phyloP scores from a whole-genome alignment of 2,888 invertebrate species.

The Pachliopta kotzebuea region DNA sequence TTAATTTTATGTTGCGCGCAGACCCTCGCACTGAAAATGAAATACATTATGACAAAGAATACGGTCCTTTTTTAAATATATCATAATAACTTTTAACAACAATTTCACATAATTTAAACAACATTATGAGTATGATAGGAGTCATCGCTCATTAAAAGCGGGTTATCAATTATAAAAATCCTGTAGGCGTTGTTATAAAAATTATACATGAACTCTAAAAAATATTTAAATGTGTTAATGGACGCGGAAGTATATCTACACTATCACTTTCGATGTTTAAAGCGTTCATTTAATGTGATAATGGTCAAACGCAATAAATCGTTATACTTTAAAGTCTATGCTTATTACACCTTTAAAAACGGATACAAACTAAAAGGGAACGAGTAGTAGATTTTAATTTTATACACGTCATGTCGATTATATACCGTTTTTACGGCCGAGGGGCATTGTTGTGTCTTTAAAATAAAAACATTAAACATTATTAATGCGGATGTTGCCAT shows the following conservation, averaged over 20 bases:
- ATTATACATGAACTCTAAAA: constrained; percentile 7
- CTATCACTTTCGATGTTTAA: constrained; percentile 5
- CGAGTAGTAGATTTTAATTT: constrained; percentile 35
- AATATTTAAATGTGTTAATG: constrained; percentile 22
- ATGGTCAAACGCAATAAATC: constrained; percentile 2
- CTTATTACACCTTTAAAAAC: constrained; percentile 9
- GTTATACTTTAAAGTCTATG: constrained; percentile 16
- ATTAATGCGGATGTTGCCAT: constrained; percentile 57
- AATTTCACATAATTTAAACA: too few relatives aligned
- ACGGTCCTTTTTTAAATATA: too few relatives aligned
- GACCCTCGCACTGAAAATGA: constrained; percentile 39
- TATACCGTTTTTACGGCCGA: constrained; percentile 39
- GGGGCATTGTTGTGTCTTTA: constrained; percentile 44
- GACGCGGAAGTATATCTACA: constrained; percentile 11
- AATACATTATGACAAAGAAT: neutral
- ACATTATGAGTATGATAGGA: too few relatives aligned
- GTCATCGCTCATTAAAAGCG: too few relatives aligned
- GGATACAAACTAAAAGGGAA: constrained; percentile 23
- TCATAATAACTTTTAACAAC: too few relatives aligned
- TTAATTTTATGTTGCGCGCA: constrained; percentile 69
- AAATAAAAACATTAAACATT: constrained; percentile 61
- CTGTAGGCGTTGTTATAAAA: constrained; percentile 24
- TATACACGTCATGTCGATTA: constrained; percentile 38
- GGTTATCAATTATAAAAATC: constrained; percentile 13
- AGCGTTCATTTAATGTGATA: constrained; percentile 8